These are phyloP conservation scores for Drosophila gaucha DNA, from an alignment of 2,888 invertebrate species.

Conservation along the genomic window DNA sequence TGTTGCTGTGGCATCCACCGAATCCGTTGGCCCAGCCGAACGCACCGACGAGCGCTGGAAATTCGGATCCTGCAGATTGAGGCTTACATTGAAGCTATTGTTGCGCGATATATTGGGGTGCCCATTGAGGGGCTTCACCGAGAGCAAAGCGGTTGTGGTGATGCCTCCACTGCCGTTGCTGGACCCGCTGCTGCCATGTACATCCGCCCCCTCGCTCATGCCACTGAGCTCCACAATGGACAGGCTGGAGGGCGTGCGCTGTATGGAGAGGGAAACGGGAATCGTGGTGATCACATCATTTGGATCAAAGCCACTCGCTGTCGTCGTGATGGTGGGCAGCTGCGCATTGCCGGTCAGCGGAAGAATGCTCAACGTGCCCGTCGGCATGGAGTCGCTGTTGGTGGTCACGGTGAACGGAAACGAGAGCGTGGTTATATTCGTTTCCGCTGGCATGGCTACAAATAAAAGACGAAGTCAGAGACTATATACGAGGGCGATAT, in stretches of 20 bases:
- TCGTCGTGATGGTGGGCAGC: conserved; percentile 78
- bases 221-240: conserved; percentile 76
- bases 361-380: conserved; percentile 82
- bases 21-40: conserved; percentile 61
- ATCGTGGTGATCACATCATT: conserved; percentile 80
- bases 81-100: conserved; percentile 81
- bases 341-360: conserved; percentile 71
- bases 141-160: conserved; percentile 73
- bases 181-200: conserved; percentile 53
- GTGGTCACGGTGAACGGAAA: conserved; percentile 83
- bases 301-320: conserved; percentile 71
- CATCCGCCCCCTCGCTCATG: conserved; percentile 38
- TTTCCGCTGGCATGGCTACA: conserved; percentile 69
- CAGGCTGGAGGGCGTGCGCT: conserved; percentile 74
- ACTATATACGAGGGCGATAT: background rate
- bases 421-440: conserved; percentile 82
- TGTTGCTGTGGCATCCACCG: conserved; percentile 42
- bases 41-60: conserved; percentile 79
- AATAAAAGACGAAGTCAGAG: background rate
- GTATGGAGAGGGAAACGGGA: conserved; percentile 81
- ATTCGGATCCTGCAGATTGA: conserved; percentile 73
- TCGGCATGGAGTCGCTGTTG: conserved; percentile 77
- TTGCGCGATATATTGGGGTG: conserved; percentile 75
- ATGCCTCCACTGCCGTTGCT: conserved; percentile 57
- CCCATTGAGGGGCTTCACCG: conserved; percentile 78